phyloP scores from a whole-genome alignment of 2,888 invertebrate species.

The Himalopsyche kuldschensis region DNA sequence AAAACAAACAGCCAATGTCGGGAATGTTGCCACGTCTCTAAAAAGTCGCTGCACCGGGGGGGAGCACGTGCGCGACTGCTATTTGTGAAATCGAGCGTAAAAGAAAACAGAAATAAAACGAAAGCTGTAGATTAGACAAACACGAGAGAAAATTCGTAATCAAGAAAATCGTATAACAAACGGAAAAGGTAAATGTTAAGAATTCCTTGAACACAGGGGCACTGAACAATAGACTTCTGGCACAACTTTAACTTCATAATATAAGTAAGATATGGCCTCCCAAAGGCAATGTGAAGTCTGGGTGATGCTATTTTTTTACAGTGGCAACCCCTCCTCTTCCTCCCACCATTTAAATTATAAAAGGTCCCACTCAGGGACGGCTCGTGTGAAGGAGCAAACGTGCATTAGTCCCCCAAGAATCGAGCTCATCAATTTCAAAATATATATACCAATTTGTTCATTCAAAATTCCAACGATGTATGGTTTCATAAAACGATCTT shows the following conservation, averaged over 20 bases:
- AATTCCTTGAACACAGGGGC: neutral
- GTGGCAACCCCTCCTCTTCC: no score
- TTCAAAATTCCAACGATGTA: no score
- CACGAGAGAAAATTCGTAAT: conserved; percentile 1
- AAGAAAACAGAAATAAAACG: conserved; percentile 22
- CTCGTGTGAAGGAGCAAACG: no score
- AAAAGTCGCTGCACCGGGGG: conserved; percentile 27
- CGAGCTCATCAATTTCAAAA: no score
- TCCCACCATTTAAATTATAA: no score
- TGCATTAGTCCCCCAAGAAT: no score
- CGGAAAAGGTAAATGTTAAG: neutral
- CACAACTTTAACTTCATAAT: neutral
- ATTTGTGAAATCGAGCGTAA: conserved; percentile 32
- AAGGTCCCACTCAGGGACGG: no score
- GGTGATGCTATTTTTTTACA: no score
- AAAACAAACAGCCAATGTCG: conserved; percentile 32
- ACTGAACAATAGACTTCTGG: neutral
- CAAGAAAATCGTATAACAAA: conserved; percentile 3
- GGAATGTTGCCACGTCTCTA: conserved; percentile 21
- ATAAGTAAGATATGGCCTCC: no score
- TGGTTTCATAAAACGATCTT: no score
- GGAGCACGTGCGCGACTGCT: conserved; percentile 21
- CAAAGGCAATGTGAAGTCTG: no score
- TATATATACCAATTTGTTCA: no score
- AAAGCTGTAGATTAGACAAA: conserved; percentile 6